Base-by-base conservation (phyloP, 1,140 invertebrate genomes). In the Drosophila pachea region DNA sequence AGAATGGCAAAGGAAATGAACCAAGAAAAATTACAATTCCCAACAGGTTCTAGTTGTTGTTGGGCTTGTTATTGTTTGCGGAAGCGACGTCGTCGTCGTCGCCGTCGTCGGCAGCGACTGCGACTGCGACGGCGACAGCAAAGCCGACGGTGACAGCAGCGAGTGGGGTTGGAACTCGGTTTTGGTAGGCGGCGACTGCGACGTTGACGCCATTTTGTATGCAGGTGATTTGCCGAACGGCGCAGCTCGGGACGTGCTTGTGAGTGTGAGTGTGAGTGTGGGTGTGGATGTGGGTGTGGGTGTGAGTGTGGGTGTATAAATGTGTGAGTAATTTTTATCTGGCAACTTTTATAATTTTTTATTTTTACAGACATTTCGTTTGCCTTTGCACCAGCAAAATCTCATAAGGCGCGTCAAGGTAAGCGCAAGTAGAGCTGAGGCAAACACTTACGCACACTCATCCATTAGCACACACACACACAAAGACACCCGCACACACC, bases 1-100 rank as follows among this genome's bases (percentile, higher is more conserved):
- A 76, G 66, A 83, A 69, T 73, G 78, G 76, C 76, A 86, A 86
- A 84, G 81, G 79, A 87, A 87, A 87, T 87, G 83, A 87, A 87
- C 78, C 83, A 87, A 77, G 83, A 87, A 87, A 87, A 84, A 84
- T 84, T 84, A 86, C 79, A 84, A 86, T 86, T 84, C 79, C 49
- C 72, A 73, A 70, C 76, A 68, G 78, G 22, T 52, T 64, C 38
- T 60, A 56, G 12, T 43, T 72, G 22, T 49, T 69, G 31, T 64
- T 69, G 66, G 40, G 53, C 22, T 22, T 22, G 22, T 22, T 22
- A 22, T 22, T 22, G 22, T 22, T 22, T 22, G 22, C 22, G 22
- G 22, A 22, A n/a, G n/a, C n/a, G n/a, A n/a, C n/a, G n/a, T n/a
- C n/a, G n/a, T n/a, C n/a, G n/a, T n/a, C n/a, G n/a, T n/a, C n/a